These are phyloP conservation scores for Synanthedon tipuliformis DNA, from an alignment of 2,888 invertebrate genomes.

Conservation along the genomic window DNA sequence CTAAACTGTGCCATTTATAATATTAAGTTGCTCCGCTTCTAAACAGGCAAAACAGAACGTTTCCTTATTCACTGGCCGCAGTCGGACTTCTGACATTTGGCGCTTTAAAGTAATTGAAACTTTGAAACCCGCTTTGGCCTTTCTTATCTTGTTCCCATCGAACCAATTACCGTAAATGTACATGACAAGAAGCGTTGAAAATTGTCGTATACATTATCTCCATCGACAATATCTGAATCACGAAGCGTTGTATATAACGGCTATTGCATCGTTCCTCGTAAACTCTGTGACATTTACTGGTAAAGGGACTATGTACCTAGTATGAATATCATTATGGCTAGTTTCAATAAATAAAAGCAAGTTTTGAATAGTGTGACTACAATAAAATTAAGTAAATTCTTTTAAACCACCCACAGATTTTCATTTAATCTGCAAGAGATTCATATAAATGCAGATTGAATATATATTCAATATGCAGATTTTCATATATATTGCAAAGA, in stretches of 20 bases:
- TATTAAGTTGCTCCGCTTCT: no score
- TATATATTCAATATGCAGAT: no score
- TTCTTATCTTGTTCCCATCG: conserved; percentile 16
- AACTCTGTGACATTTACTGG: not conserved
- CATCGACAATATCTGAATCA: not conserved
- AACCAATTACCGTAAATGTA: conserved; percentile 17
- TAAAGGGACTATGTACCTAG: not conserved
- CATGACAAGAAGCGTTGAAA: not conserved
- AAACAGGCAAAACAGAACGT: not conserved
- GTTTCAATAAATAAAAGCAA: no score
- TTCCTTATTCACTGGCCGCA: not conserved
- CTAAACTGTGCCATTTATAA: no score
- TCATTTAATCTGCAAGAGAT: no score
- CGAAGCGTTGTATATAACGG: not conserved
- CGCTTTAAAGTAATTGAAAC: conserved; percentile 9
- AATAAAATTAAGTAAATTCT: no score
- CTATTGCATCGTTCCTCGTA: not conserved
- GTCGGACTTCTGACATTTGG: not conserved
- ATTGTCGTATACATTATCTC: not conserved
- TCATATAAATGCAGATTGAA: no score
- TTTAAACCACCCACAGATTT: no score
- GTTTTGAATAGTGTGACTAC: no score
- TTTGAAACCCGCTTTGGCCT: conserved; percentile 12
- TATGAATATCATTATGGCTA: no score
- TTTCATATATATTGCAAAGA: no score